Evolutionary conservation across 2,888 invertebrate genomes (phyloP).

Genomic region (Zele albiditarsus): DNA sequence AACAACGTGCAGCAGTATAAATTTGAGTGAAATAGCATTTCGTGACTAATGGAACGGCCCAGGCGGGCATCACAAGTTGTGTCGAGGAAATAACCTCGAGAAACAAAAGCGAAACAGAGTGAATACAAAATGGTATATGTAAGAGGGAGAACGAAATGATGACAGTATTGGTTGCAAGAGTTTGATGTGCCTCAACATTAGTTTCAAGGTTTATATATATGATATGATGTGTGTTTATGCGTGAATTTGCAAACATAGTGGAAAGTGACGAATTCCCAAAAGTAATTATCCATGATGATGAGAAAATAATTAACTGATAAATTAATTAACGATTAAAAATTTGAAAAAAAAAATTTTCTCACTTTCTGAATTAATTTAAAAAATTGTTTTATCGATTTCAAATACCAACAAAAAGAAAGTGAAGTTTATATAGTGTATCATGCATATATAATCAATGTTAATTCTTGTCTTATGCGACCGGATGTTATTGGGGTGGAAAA

Average conservation of each 20-base stretch:
- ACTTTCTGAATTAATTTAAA: not conserved
- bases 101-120: not conserved
- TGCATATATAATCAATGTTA: conserved; percentile 21
- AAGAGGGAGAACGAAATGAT: not conserved
- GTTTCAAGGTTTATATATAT: conserved; percentile 1
- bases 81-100: conserved; percentile 7
- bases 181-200: not conserved
- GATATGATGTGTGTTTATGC: too few relatives aligned
- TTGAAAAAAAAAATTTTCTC: not conserved
- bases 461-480: conserved; percentile 1
- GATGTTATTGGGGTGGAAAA: conserved; percentile 39
- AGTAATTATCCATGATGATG: too few relatives aligned
- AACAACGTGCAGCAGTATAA: conserved; percentile 38
- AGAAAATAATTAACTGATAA: not conserved
- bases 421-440: not conserved
- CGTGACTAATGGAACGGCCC: conserved; percentile 46
- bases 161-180: not conserved
- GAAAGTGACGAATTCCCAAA: too few relatives aligned
- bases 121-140: not conserved
- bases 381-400: not conserved
- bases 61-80: conserved; percentile 25
- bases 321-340: not conserved
- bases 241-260: not conserved
- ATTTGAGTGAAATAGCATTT: conserved; percentile 45
- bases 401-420: not conserved